phyloP scores from a whole-genome alignment of 1,140 invertebrate genomes.

The Leptinotarsa texana region DNA sequence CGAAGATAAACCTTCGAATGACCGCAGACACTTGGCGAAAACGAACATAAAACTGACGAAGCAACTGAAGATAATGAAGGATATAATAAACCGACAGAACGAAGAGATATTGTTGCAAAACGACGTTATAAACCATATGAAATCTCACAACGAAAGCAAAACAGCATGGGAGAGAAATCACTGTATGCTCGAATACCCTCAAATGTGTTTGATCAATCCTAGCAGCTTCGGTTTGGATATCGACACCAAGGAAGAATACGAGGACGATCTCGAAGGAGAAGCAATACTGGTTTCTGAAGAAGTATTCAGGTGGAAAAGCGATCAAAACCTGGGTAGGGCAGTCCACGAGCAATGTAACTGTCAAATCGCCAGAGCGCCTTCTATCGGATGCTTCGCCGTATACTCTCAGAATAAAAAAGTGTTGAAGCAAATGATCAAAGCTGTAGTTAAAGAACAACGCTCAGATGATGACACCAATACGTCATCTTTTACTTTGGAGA shows the following conservation, averaged over 20 bases:
- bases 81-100: neutral
- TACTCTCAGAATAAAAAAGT: neutral
- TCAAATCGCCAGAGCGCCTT: neutral
- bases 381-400: neutral
- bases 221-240: no score
- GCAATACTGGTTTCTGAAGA: neutral
- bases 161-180: neutral
- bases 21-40: neutral
- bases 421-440: neutral
- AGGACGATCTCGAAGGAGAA: no score
- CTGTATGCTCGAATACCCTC: no score
- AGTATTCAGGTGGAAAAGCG: neutral
- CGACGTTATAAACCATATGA: neutral
- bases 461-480: neutral
- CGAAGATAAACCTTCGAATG: neutral
- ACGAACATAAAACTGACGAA: neutral
- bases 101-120: neutral
- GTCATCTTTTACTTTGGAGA: neutral
- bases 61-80: slow-evolving; percentile 10
- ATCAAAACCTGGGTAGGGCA: no score
- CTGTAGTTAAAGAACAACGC: neutral
- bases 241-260: no score
- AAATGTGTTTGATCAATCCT: no score
- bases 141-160: neutral
- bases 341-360: no score